These are phyloP conservation scores for Lithophane semibrunnea DNA, from an alignment of 2,888 invertebrate genomes.

Conservation along the genomic window DNA sequence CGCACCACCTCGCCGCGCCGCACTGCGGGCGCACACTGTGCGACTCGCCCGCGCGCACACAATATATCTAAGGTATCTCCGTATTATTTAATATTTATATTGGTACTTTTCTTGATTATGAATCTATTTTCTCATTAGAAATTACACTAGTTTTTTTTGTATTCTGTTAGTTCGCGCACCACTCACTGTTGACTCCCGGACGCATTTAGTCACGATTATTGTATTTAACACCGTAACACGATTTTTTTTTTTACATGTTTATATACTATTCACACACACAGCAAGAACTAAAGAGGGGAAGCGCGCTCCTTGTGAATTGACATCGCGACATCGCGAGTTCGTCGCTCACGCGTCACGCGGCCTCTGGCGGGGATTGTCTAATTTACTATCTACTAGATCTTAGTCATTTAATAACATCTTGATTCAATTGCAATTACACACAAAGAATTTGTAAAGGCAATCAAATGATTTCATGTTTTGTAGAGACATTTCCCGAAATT, in stretches of 20 bases:
- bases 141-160: constrained; percentile 88
- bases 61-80: constrained; percentile 83
- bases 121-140: constrained; percentile 91
- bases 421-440: constrained; percentile 29
- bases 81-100: constrained; percentile 90
- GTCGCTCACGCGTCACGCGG: constrained; percentile 71
- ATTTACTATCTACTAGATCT: constrained; percentile 61
- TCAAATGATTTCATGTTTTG: constrained; percentile 27
- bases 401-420: constrained; percentile 51
- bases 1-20: constrained; percentile 39
- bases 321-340: constrained; percentile 79
- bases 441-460: constrained; percentile 26
- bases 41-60: constrained; percentile 79
- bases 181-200: constrained; percentile 86
- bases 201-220: constrained; percentile 81
- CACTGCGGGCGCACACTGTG: constrained; percentile 62
- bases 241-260: constrained; percentile 82
- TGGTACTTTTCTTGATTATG: constrained; percentile 94
- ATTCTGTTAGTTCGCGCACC: constrained; percentile 80
- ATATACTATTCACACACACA: constrained; percentile 77
- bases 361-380: constrained; percentile 58
- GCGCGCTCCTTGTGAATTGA: constrained; percentile 87
- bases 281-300: constrained; percentile 82
- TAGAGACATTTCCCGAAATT: constrained; percentile 72
- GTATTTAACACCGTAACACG: constrained; percentile 88